Percentiles rank a stretch among this genome's conserved stretches.
phyloP scores from a whole-genome alignment of 1,140 invertebrate species.

The Homalodisca vitripennis region DNA sequence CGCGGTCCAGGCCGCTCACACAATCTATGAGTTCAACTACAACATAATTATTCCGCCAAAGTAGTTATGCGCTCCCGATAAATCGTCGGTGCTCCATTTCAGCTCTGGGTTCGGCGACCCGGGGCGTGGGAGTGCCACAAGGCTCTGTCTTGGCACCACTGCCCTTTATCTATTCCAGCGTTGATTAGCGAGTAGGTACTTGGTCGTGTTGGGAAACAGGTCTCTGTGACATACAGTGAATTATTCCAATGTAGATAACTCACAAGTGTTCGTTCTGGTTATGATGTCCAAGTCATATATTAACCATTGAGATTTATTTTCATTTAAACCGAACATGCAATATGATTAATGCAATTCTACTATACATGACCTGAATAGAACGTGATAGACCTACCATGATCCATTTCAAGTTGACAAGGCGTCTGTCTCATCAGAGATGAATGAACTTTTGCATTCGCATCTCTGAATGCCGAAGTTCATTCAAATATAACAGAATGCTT shows the following conservation, averaged over 20 bases:
- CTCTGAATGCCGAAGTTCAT: no score
- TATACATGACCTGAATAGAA: no score
- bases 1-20: background rate
- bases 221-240: background rate
- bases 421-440: no score
- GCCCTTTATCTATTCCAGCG: background rate
- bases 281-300: background rate
- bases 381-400: no score
- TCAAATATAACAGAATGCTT: no score
- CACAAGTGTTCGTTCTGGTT: background rate
- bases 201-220: background rate
- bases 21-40: background rate
- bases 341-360: no score
- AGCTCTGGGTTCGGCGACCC: background rate
- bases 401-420: no score
- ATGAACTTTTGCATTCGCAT: no score
- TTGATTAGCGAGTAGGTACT: background rate
- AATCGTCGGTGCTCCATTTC: background rate
- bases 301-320: background rate
- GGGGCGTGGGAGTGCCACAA: constrained; percentile 2
- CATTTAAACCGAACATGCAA: background rate
- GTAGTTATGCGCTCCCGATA: background rate
- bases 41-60: constrained; percentile 3
- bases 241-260: background rate
- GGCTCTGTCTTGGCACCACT: background rate